phyloP scores from a whole-genome alignment of 2,113 vertebrate species.

The Megaptera novaeangliae region DNA sequence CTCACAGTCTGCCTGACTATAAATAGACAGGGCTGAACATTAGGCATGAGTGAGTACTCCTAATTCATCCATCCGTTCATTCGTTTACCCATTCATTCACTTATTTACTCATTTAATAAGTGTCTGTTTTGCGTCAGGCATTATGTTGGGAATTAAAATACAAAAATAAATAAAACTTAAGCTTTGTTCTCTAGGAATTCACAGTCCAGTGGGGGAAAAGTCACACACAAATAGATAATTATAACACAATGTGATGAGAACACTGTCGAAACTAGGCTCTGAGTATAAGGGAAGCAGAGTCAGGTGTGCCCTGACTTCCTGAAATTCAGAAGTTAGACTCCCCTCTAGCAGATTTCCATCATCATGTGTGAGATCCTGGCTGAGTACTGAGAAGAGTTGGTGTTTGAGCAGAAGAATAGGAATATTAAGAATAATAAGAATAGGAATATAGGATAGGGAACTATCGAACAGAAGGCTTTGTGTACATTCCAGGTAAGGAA shows the following conservation, averaged over 20 bases:
- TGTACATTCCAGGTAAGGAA: conserved; percentile 75
- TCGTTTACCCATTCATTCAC: not conserved
- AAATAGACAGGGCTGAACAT: not conserved
- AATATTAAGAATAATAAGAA: too few species aligned
- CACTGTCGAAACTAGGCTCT: not conserved
- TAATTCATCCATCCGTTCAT: not conserved
- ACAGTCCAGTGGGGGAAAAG: not conserved
- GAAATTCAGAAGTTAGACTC: not conserved
- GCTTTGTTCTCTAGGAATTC: not conserved
- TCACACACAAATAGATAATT: not conserved
- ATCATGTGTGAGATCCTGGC: not conserved
- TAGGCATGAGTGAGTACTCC: not conserved
- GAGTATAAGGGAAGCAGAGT: not conserved
- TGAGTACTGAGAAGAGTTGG: not conserved
- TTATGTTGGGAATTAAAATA: not conserved
- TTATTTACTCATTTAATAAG: not conserved
- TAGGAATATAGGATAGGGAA: not conserved
- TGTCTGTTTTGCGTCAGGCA: not conserved
- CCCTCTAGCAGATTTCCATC: not conserved
- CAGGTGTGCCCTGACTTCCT: not conserved
- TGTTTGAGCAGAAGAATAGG: conserved; percentile 31
- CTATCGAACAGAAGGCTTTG: not conserved
- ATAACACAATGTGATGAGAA: not conserved
- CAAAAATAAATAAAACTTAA: not conserved
- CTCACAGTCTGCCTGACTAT: not conserved